Evolutionary conservation across 1,140 invertebrate genomes (phyloP).

Genomic region (Mya arenaria): DNA sequence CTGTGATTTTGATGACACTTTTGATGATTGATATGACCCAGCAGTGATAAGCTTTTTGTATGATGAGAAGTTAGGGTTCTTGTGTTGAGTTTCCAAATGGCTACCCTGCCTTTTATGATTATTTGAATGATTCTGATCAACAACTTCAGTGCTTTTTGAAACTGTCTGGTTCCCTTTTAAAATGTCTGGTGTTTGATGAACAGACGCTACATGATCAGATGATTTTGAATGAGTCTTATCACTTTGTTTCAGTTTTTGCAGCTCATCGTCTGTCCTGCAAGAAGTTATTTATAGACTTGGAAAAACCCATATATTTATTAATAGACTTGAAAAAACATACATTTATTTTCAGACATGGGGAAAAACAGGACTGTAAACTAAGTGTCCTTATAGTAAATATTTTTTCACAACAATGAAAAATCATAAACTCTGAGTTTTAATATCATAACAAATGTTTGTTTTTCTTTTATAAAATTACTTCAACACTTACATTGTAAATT

Average conservation of each 20-base stretch:
- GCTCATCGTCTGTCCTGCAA: constrained; percentile 71
- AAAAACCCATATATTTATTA: neutral
- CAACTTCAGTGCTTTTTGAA: constrained; percentile 56
- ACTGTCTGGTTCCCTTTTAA: too few relatives aligned
- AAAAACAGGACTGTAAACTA: neutral
- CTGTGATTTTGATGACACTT: constrained; percentile 57
- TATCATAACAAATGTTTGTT: neutral
- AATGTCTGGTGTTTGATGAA: neutral
- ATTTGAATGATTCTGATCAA: constrained; percentile 48
- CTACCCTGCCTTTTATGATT: constrained; percentile 38
- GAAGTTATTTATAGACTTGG: constrained; percentile 19
- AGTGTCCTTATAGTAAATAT: neutral
- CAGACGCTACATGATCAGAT: constrained; percentile 54
- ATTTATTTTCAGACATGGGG: neutral
- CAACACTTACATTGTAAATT: too few relatives aligned
- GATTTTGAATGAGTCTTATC: constrained; percentile 48
- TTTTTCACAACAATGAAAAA: neutral
- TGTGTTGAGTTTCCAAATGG: constrained; percentile 29
- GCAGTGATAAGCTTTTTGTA: constrained; percentile 74
- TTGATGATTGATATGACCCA: constrained; percentile 63
- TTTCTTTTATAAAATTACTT: neutral
- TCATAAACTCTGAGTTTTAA: neutral
- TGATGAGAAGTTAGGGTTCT: constrained; percentile 60
- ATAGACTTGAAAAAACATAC: neutral
- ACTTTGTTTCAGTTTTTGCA: constrained; percentile 56